A percentile compares a stretch with the other conserved stretches of the same genome.
phyloP scores from a whole-genome alignment of 2,888 invertebrate genomes.

The Listrodromus nycthemerus region DNA sequence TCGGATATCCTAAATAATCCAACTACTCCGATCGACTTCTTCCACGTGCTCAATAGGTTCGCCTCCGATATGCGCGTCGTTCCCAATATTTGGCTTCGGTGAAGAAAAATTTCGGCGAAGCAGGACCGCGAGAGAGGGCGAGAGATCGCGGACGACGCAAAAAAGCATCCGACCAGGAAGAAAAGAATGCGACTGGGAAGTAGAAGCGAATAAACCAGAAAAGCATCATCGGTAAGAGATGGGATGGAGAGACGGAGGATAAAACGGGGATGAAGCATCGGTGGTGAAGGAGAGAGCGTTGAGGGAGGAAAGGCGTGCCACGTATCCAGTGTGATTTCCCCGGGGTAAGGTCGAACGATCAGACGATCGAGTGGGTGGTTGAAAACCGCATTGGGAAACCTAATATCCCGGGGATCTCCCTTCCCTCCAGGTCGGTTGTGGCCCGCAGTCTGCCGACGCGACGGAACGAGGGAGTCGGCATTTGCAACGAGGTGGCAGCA shows the following conservation, averaged over 20 bases:
- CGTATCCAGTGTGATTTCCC: slow-evolving; percentile 84
- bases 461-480: slow-evolving; percentile 13
- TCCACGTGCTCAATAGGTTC: slow-evolving; percentile 24
- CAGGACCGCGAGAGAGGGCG: no score
- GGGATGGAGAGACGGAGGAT: not conserved
- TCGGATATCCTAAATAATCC: slow-evolving; percentile 49
- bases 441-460: not conserved
- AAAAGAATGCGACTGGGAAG: not conserved
- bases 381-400: slow-evolving; percentile 84
- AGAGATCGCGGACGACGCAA: slow-evolving; percentile 12
- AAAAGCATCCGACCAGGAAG: not conserved
- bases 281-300: slow-evolving; percentile 63
- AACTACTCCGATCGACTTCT: slow-evolving; percentile 45
- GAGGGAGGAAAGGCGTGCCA: slow-evolving; percentile 72
- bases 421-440: slow-evolving; percentile 17
- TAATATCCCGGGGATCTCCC: slow-evolving; percentile 79
- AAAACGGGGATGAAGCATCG: slow-evolving; percentile 61
- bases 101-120: no score
- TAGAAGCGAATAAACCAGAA: not conserved
- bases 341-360: slow-evolving; percentile 82
- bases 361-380: slow-evolving; percentile 83
- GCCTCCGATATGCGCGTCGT: slow-evolving; percentile 3
- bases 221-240: not conserved
- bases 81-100: not conserved
- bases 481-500: not conserved